These are phyloP conservation scores for Smutsia temminckii DNA, from an alignment of 2,797 vertebrate genomes.

Conservation along the genomic window DNA sequence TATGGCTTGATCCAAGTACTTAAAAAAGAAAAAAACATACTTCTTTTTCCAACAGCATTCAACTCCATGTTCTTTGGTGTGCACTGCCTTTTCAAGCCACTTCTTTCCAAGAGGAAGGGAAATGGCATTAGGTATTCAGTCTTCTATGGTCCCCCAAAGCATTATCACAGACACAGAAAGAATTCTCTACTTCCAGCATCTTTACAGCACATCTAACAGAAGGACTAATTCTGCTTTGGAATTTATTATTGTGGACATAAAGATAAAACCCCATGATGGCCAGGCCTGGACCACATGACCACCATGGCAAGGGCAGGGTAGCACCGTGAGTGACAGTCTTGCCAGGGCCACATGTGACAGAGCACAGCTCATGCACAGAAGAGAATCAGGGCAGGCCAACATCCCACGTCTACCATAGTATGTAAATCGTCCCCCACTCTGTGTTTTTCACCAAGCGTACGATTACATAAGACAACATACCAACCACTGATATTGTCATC, in stretches of 20 bases:
- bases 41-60: background rate
- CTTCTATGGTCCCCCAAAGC: background rate
- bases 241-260: background rate
- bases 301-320: background rate
- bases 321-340: background rate
- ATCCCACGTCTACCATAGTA: rapidly evolving
- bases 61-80: background rate
- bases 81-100: background rate
- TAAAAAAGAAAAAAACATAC: background rate
- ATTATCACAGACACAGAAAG: background rate
- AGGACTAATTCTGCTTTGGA: background rate
- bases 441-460: background rate
- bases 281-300: background rate
- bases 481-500: background rate
- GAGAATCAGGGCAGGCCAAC: background rate
- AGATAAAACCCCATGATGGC: too few relatives aligned
- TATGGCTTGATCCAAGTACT: background rate
- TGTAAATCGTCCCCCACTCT: background rate
- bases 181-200: background rate
- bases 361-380: background rate
- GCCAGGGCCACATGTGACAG: background rate
- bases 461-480: background rate
- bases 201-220: background rate
- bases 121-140: background rate
- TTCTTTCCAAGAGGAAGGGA: background rate